Evolutionary conservation across 2,888 invertebrate species (phyloP), one percentile per base, ranked within the genome.

Genomic region (Mylabris sibirica): DNA sequence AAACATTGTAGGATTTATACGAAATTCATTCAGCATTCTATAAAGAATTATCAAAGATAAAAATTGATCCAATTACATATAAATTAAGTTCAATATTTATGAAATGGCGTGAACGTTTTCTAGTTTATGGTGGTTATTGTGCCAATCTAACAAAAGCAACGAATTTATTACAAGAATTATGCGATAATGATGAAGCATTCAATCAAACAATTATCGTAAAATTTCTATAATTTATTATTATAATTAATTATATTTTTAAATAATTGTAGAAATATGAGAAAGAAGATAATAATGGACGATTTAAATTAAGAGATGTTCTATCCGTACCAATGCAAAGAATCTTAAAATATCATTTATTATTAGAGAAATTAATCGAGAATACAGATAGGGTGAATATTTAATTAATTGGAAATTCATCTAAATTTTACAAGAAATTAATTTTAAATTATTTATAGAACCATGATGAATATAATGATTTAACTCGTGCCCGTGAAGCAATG

Each of bases 261-360:
- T 30, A 59, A 61, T 57, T 34, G 62, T 66, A 97, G 95, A 93
- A 93, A 87, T 96, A 96, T 84, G 97, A 98, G 85, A 92, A 93
- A 79, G 93, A 95, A 81, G 96, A 97, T 79, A 98, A 97, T 85
- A 95, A 97, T 79, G 97, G 97, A 14, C 93, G 96, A 82, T 97
- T 99, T 82, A 95, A 97, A 85, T 87, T 99, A 76, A 90, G 98
- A 62, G 99, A 99, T 84, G 93, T 99, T 74, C 87, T 99, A 60
- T 96, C 97, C 24, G 97, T 99, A 73, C 99, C 99, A 59, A 98
- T 99, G 96, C 99, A 99, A 86, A 89, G 99, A 82, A 94, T 99
- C 76, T 90, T 99, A 73, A 99, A 99, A 84, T 99, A 99, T 86
- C 98, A 98, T 84, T 88, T 99, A 66, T 87, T 99, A 63, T 86